Base-by-base conservation (phyloP, 2,113 vertebrate species). In the Bostrychus sinensis region DNA sequence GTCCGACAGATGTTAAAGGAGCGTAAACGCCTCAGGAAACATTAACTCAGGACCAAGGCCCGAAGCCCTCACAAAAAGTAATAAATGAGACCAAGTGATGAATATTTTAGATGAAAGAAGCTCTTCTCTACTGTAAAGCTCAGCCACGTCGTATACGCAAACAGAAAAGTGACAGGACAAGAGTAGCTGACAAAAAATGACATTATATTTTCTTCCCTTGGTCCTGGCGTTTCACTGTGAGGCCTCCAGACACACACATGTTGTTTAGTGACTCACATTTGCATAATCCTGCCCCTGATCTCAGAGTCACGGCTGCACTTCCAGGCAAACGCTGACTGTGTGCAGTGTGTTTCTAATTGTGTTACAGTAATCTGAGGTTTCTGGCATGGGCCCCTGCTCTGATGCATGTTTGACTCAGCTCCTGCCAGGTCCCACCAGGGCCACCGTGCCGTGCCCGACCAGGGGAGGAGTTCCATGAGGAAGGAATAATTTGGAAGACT, bases 31-130 rank as follows among this genome's bases (percentile, higher is more conserved):
- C n/a, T n/a, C n/a, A n/a, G n/a, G n/a, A n/a, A n/a, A n/a, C n/a
- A n/a, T n/a, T n/a, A n/a, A n/a, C n/a, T n/a, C n/a, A n/a, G n/a
- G n/a, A n/a, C n/a, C n/a, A n/a, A n/a, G n/a, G n/a, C n/a, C n/a
- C n/a, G n/a, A n/a, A n/a, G n/a, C n/a, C n/a, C n/a, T n/a, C n/a
- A n/a, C n/a, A n/a, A n/a, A n/a, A n/a, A n/a, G n/a, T n/a, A n/a
- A n/a, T n/a, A n/a, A n/a, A n/a, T n/a, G n/a, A n/a, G n/a, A n/a
- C n/a, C n/a, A n/a, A n/a, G n/a, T n/a, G n/a, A n/a, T n/a, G n/a
- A n/a, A n/a, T n/a, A n/a, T n/a, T n/a, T n/a, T n/a, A n/a, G 82
- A 86, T 87, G 70, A 86, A 89, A 86, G 85, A 69, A 48, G 41
- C 32, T 65, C 66, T 72, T 68, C 78, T 72, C 65, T 48, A 64